Evolutionary conservation across 2,888 invertebrate genomes (phyloP), one percentile per base, ranked within the genome.

Genomic region (Eupithecia tripunctaria): DNA sequence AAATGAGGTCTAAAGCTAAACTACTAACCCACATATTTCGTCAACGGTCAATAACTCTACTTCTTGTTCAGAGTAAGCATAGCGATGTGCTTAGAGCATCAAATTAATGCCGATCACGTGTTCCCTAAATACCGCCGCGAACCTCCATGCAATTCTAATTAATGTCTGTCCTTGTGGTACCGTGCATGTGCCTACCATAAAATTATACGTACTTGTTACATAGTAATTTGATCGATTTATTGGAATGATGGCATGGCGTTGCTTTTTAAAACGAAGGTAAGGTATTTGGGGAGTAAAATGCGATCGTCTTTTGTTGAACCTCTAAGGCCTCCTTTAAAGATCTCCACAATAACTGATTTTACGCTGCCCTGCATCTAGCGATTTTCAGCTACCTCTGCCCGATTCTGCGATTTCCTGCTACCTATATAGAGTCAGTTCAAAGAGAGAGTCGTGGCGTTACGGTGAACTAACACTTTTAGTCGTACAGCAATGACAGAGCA

Each of bases 71-170:
- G 56, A 29, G 32, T 47, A 63, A 38, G 59, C 74, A 70, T 69
- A 56, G 70, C 47, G 41, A 72, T 68, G 62, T 59, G 68, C 32
- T 66, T 59, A 64, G 69, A 63, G 51, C 62, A 69, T 66, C 32
- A 36, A 62, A 74, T 76, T 64, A 74, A 76, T 74, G 69, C 74
- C 10, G 36, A 67, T 69, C 74, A 76, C 76, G 76, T 47, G 43
- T 60, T 72, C 64, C 72, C 74, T 71, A 76, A 76, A 76, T 74
- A 76, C 74, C 72, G 62, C 62, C 43, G 62, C 68, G 63, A 67
- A 68, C 67, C 56, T 68, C 63, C 41, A 63, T 69, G 29, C 69
- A 64, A 72, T 72, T 67, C 41, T 63, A 74, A 67, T 71, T 66
- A 71, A n/a, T 68, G 63, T 56, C 41, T 59, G 72, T 71, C 76